Conservation (phyloP, 1,140 invertebrate genomes). For the Nomia melanderi region DNA sequence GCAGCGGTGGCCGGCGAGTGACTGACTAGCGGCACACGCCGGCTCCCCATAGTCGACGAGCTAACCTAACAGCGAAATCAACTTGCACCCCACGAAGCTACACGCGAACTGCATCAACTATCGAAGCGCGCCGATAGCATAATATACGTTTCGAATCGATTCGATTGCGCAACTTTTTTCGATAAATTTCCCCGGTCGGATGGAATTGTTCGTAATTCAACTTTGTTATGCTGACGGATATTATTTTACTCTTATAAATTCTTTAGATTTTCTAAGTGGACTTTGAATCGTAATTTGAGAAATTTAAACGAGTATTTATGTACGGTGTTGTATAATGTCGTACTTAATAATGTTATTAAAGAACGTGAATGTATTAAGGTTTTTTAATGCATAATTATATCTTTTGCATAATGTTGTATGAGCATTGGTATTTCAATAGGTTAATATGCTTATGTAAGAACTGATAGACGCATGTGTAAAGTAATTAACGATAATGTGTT, state of each 20-base stretch:
- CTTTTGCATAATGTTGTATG: too few relatives aligned
- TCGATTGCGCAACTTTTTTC: neutral
- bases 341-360: neutral
- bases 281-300: too few relatives aligned
- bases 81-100: conserved; percentile 26
- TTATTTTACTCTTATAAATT: too few relatives aligned
- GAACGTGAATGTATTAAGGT: neutral
- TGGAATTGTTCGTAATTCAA: neutral
- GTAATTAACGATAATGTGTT: too few relatives aligned
- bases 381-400: too few relatives aligned
- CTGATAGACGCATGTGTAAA: too few relatives aligned
- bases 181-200: neutral
- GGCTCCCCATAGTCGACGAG: conserved; percentile 38
- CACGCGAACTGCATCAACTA: conserved; percentile 1
- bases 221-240: too few relatives aligned
- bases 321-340: neutral
- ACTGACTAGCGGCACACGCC: conserved; percentile 67
- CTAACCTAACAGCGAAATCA: conserved; percentile 36
- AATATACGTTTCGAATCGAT: neutral
- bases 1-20: conserved; percentile 72
- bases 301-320: too few relatives aligned
- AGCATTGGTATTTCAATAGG: too few relatives aligned
- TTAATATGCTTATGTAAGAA: neutral
- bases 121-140: neutral
- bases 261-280: too few relatives aligned